Evolutionary conservation across 2,888 invertebrate species (phyloP), one percentile per base, ranked within the genome.

Genomic region (Aethes cnicana): DNA sequence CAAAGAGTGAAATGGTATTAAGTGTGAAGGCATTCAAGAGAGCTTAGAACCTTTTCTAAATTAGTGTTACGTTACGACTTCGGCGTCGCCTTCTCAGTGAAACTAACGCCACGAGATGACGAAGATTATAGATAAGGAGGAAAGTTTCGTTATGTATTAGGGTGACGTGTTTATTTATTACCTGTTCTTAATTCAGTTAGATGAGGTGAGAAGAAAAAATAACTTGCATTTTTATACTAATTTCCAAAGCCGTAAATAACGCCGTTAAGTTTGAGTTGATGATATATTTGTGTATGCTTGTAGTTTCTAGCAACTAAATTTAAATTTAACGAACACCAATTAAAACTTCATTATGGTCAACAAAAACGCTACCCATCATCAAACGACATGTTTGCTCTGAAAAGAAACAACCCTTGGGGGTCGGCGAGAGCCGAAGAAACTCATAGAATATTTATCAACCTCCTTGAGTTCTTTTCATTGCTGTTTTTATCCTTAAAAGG

Each of bases 91-190:
- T 66, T 61, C 55, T 64, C 61, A 66, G 59, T 74, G 82, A 75
- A 81, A 83, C 80, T 63, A 74, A 81, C 78, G 82, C 83, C 81
- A 68, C 61, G 59, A 62, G 68, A 64, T 61, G 64, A 69, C 62
- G 63, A 57, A 75, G 80, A 81, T 79, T 63, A 33, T 20, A 77
- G 78, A 81, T 81, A 78, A 77, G 67, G 62, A 58, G 61, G 64
- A 64, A 72, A 72, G 69, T 63, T 52, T 32, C 25, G 47, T 58
- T 56, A 61, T 53, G 44, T 57, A 63, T 62, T 58, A 53, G 53
- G 25, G 46, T 47, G 44, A 57, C 43, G 43, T 50, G 44, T 30
- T 44, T 28, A 50, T 43, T 37, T 44, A 50, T 44, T 11, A 14
- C 23, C 23, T 25, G 30, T 28, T 21, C 8, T 30, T 37, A n/a